phyloP scores from a whole-genome alignment of 2,888 invertebrate genomes.

The Tachystola acroxantha region DNA sequence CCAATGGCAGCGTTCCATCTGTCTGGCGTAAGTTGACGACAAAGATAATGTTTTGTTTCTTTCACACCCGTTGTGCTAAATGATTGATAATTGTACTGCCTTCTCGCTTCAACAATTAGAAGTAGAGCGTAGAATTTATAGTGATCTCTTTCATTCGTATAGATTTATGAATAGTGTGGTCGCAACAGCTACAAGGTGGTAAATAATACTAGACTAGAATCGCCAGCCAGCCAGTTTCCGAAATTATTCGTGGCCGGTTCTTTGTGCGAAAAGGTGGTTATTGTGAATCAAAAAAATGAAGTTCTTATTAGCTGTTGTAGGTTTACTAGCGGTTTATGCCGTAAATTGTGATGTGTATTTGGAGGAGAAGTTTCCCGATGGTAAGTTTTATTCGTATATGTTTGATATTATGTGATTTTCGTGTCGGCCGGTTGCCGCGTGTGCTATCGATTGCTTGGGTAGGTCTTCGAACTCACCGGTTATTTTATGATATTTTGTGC shows the following conservation, averaged over 20 bases:
- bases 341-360: constrained; percentile 85
- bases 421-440: constrained; percentile 47
- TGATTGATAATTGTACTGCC: constrained; percentile 22
- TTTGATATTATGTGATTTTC: constrained; percentile 6
- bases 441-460: constrained; percentile 47
- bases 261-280: constrained; percentile 48
- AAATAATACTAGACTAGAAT: constrained; percentile 50
- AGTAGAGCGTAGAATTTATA: constrained; percentile 37
- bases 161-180: constrained; percentile 26
- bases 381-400: constrained; percentile 74
- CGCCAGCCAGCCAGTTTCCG: constrained; percentile 46
- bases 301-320: constrained; percentile 74
- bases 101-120: constrained; percentile 49
- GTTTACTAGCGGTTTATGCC: constrained; percentile 77
- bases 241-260: constrained; percentile 75
- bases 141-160: constrained; percentile 31
- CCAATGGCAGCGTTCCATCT: constrained; percentile 85
- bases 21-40: constrained; percentile 70
- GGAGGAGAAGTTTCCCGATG: constrained; percentile 89
- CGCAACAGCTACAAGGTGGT: constrained; percentile 34
- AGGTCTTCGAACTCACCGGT: constrained; percentile 43
- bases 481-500: constrained; percentile 31
- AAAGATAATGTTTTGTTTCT: constrained; percentile 24
- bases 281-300: constrained; percentile 76
- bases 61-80: constrained; percentile 33